A percentile compares a stretch with the other conserved stretches of the same genome.
phyloP scores from a whole-genome alignment of 2,888 invertebrate species.

The Aphodius sticticus region DNA sequence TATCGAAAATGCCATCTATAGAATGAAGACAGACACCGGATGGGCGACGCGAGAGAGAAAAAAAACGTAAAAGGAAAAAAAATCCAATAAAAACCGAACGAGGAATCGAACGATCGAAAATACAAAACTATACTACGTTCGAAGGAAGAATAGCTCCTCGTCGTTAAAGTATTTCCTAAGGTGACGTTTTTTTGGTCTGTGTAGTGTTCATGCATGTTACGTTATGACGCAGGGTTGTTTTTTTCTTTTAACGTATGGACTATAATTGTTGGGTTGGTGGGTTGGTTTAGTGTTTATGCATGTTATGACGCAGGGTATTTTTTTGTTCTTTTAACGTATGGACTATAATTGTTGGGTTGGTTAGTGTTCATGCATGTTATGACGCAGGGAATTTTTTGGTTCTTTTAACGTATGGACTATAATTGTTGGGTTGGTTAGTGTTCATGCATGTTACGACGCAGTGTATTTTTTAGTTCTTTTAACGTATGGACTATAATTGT shows the following conservation, averaged over 20 bases:
- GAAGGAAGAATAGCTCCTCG: no score
- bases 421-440: no score
- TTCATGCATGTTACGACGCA: neutral
- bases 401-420: no score
- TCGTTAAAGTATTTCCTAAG: no score
- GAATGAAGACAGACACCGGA: neutral
- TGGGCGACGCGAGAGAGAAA: neutral
- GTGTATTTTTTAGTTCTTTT: neutral
- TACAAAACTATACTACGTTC: no score
- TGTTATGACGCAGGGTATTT: neutral
- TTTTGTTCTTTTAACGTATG: neutral
- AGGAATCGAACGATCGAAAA: neutral
- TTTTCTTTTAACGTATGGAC: neutral
- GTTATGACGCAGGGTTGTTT: neutral
- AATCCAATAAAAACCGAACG: constrained; percentile 7
- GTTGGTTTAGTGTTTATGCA: no score
- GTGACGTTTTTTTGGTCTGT: no score
- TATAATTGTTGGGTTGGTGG: neutral
- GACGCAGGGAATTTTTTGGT: no score
- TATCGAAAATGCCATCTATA: constrained; percentile 30
- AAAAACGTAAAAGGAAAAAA: constrained; percentile 12
- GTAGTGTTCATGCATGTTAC: no score
- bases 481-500: neutral
- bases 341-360: neutral
- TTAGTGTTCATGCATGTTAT: no score